These are phyloP conservation scores for Felis catus DNA, from an alignment of 2,113 vertebrate species.

Conservation along the genomic window F.catus_Fca126_mat1.0 CM031412.1:116568501-116569000, in stretches of 20 bases:
- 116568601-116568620: not conserved
- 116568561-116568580: not conserved
- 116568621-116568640: not conserved
- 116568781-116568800: too few species aligned
- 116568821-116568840: too few species aligned
- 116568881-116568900: not conserved
- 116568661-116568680: too few species aligned
- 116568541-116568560: not conserved
- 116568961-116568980: not conserved
- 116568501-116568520: not conserved
- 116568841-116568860: too few species aligned
- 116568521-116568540: constrained; percentile 14
- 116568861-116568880: not conserved
- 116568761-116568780: too few species aligned
- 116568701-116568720: too few species aligned
- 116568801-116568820: too few species aligned
- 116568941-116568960: not conserved
- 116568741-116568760: too few species aligned
- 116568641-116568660: not conserved
- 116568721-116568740: too few species aligned
- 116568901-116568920: not conserved
- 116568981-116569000: not conserved
- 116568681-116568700: too few species aligned
- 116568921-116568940: not conserved
- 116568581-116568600: not conserved